Evolutionary conservation across 2,113 vertebrate genomes (phyloP).

Genomic region (Mobula birostris): DNA sequence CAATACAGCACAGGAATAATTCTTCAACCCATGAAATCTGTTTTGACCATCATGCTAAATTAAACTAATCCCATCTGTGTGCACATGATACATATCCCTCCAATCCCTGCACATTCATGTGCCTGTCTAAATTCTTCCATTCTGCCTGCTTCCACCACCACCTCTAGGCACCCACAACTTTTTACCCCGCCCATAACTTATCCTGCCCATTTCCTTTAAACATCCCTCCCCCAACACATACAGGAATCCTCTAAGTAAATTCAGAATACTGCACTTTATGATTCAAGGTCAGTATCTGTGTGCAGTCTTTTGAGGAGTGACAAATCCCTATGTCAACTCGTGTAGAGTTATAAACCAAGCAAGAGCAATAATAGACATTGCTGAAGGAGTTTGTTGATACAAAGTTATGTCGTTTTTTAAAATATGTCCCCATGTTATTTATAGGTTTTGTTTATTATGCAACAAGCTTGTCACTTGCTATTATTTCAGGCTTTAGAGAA

Average conservation of each 20-base stretch:
- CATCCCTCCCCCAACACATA: too few species aligned
- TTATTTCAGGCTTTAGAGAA: conserved; percentile 70
- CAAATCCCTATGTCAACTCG: conserved; percentile 43
- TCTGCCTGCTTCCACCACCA: too few species aligned
- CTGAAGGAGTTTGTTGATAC: not conserved
- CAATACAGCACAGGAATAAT: too few species aligned
- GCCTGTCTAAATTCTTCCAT: too few species aligned
- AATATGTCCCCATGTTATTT: conserved; percentile 1
- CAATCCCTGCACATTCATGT: too few species aligned
- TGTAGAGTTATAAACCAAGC: conserved; percentile 38
- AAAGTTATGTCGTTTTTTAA: not conserved
- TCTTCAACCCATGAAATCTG: too few species aligned
- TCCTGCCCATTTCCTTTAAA: too few species aligned
- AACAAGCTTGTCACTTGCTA: conserved; percentile 20
- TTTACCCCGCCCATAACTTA: too few species aligned
- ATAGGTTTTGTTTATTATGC: not conserved
- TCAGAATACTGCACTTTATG: not conserved
- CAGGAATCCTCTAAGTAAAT: not conserved
- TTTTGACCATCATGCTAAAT: too few species aligned
- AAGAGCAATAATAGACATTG: conserved; percentile 31
- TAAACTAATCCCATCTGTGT: too few species aligned
- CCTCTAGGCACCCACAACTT: too few species aligned
- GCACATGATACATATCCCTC: too few species aligned
- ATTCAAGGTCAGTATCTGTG: not conserved
- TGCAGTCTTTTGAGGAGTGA: conserved; percentile 39